A percentile compares a stretch with the other conserved stretches of the same genome.
phyloP scores from a whole-genome alignment of 1,140 invertebrate species.

The Drosophila lini region DNA sequence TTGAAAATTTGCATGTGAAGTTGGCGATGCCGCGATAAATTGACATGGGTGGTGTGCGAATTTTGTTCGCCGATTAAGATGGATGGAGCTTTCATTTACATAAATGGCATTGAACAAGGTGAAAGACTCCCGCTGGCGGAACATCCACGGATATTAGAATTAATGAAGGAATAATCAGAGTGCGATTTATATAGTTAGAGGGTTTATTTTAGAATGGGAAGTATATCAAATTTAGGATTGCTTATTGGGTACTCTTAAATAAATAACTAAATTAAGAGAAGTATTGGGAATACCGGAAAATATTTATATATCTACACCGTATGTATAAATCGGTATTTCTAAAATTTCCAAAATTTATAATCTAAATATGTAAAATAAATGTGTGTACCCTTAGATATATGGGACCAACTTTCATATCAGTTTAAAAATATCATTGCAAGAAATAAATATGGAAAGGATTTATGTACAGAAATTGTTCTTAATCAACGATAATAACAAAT shows the following conservation, averaged over 20 bases:
- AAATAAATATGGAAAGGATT: too few species aligned
- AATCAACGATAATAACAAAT: too few species aligned
- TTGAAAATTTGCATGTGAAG: constrained; percentile 62
- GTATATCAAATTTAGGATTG: neutral
- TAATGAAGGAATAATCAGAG: neutral
- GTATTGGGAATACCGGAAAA: neutral
- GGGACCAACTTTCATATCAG: too few species aligned
- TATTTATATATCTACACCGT: neutral
- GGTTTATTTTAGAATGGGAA: neutral
- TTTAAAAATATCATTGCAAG: too few species aligned
- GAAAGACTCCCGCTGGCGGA: constrained; percentile 35
- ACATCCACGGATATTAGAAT: constrained; percentile 32
- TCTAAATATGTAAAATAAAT: too few species aligned
- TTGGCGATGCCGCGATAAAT: constrained; percentile 50
- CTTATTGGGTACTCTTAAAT: neutral
- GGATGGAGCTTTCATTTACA: constrained; percentile 42
- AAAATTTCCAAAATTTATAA: too few species aligned
- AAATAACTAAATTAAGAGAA: neutral
- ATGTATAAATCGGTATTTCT: too few species aligned
- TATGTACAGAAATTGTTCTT: too few species aligned
- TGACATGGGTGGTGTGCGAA: constrained; percentile 60
- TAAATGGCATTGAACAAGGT: constrained; percentile 42
- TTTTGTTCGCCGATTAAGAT: constrained; percentile 41
- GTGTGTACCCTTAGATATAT: too few species aligned
- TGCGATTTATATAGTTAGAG: neutral